Percentiles rank a stretch among this genome's conserved stretches.
Conservation (phyloP, 1,140 invertebrate species). For the Hycleus cichorii region DNA sequence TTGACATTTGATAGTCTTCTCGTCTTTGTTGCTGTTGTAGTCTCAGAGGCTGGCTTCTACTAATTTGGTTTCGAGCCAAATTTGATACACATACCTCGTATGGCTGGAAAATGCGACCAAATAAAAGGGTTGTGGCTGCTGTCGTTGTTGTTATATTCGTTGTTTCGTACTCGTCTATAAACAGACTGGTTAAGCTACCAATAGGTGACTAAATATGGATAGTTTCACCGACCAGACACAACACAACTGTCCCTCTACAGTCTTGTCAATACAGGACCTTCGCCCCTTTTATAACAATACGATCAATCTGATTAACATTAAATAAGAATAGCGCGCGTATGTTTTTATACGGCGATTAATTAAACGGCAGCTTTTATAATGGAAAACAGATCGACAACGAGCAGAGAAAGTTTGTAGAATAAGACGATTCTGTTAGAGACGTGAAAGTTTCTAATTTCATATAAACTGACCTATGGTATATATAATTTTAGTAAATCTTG, state of each 20-base stretch:
- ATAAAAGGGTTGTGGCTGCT: background rate
- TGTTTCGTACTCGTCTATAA: background rate
- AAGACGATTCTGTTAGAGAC: too few species aligned
- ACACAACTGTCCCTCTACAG: background rate
- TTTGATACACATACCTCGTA: constrained; percentile 25
- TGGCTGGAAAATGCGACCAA: constrained; percentile 11
- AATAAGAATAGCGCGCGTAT: too few species aligned
- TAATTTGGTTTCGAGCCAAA: constrained; percentile 28
- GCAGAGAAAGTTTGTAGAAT: too few species aligned
- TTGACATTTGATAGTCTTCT: constrained; percentile 21
- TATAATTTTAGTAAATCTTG: too few species aligned
- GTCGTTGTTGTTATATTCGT: too few species aligned
- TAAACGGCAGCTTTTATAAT: too few species aligned
- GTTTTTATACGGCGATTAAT: too few species aligned
- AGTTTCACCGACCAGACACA: background rate
- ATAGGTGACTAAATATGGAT: background rate
- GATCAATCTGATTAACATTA: too few species aligned
- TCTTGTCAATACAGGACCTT: background rate
- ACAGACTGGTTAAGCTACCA: background rate
- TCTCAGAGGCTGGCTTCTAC: constrained; percentile 20
- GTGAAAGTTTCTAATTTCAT: too few species aligned
- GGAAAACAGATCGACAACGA: too few species aligned
- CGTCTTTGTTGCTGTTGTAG: background rate
- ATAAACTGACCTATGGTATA: too few species aligned
- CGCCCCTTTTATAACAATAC: background rate